A percentile compares a stretch with the other conserved stretches of the same genome.
These are phyloP conservation scores for Euwallacea similis DNA, from an alignment of 1,140 invertebrate genomes.

Conservation along the genomic window DNA sequence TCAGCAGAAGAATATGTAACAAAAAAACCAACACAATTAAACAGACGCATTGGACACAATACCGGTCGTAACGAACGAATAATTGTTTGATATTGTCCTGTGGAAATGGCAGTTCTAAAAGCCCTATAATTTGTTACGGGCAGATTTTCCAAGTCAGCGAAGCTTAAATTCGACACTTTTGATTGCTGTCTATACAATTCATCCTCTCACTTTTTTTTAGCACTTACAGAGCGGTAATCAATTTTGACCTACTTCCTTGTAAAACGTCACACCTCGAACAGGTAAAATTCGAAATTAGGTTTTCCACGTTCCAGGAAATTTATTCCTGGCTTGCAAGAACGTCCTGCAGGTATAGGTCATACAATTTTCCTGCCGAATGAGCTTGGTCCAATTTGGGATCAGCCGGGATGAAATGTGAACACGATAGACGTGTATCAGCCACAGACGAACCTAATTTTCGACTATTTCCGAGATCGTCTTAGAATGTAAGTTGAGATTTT, in stretches of 20 bases:
- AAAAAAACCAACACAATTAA: background rate
- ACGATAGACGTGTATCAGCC: conserved; percentile 27
- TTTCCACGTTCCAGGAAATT: conserved; percentile 10
- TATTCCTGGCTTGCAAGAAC: conserved; percentile 11
- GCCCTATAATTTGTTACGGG: background rate
- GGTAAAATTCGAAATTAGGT: conserved; percentile 25
- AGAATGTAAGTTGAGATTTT: too few species aligned
- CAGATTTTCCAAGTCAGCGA: background rate
- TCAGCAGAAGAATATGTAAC: too few species aligned
- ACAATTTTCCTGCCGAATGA: conserved; percentile 32
- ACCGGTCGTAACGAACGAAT: background rate
- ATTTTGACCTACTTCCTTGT: background rate
- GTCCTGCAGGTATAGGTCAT: conserved; percentile 34
- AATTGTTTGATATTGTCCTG: background rate
- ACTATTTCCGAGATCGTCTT: background rate
- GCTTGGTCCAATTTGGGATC: conserved; percentile 33
- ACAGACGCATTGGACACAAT: background rate
- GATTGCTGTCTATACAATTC: conserved; percentile 1
- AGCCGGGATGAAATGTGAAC: conserved; percentile 23
- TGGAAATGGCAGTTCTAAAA: background rate
- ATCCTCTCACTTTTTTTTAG: background rate
- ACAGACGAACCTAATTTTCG: conserved; percentile 17
- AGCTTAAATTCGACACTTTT: background rate
- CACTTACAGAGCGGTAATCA: background rate
- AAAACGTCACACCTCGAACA: background rate